Evolutionary conservation across 2,113 vertebrate genomes (phyloP), one percentile per base, ranked within the genome.

Genomic region (Uria aalge): DNA sequence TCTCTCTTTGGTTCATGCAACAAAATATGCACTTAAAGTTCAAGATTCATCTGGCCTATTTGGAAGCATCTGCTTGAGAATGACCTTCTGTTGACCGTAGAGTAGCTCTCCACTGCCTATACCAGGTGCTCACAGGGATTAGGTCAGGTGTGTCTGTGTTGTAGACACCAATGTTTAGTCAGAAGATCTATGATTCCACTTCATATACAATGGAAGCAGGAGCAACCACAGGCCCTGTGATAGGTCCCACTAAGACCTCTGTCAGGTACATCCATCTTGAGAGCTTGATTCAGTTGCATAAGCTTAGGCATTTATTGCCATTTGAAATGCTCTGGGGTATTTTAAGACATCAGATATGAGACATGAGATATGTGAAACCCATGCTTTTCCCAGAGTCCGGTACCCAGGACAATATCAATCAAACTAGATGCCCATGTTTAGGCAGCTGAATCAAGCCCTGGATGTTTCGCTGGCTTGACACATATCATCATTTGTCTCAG

Each of bases 401-500:
- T 20, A 57, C 14, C 43, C 23, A 17, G 24, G 20, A 50, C 32
- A 67, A 11, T 6, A 68, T 15, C 36, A 34, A 26, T 13, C 11
- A 16, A 79, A n/a, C 30, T 9, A 29, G 34, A 40, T 36, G 24
- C 36, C 62, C 23, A 5, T 4, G 3, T 40, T 88, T 24, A 56
- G 57, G 18, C 22, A 36, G 3, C 57, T 56, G 27, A 40, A 52
- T 22, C 56, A 52, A 32, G 29, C 17, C 14, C 38, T 67, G 26
- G 6, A 1, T 15, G 21, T 73, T 75, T 47, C 74, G 21, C 5
- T 68, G 74, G 36, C 63, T 41, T 13, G 47, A 15, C 60, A 20
- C 1, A 0, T 8, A 4, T 9, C 12, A 2, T 29, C 34, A 4
- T 66, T 56, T 53, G 5, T 52, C 50, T 52, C 71, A 18, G 45